Base-by-base conservation (phyloP, 2,113 vertebrate genomes). In the Oncorhynchus keta region DNA sequence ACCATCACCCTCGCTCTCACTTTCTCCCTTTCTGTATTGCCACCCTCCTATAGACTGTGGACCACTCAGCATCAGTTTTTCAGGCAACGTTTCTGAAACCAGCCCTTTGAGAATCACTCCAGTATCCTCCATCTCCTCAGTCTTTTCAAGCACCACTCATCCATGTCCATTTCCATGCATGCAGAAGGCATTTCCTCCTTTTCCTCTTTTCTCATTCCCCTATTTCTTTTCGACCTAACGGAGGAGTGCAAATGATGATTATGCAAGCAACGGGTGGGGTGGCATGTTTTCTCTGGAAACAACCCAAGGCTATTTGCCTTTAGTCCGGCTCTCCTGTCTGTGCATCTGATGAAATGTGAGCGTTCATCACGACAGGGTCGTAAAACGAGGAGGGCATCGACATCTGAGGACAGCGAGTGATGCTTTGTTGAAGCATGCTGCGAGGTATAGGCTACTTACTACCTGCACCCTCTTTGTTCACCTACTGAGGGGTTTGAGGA, bases 331-430 rank as follows among this genome's bases (percentile, higher is more conserved):
- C 76, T 82, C 81, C 76, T 71, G 83, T 83, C 77, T 85, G 72
- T 65, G 70, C 77, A 59, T 70, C 82, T 78, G 88, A 87, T 86
- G 83, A 92, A 92, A 89, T 79, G 84, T 84, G 62, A 72, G 90
- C 85, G 76, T 75, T 86, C 72, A 77, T 88, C 87, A 88, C 87
- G 77, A 80, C 71, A 14, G 74, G 66, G 39, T 26, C 48, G 13
- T 26, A 16, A 32, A 75, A 48, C 24, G 32, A 45, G n/a, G 32
- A 48, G 8, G 30, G 18, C 20, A 11, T 3, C 24, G 30, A 11
- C 22, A n/a, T 65, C 22, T 28, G n/a, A 22, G 39, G 28, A 39
- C 18, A 35, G 8, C 12, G 55, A 22, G 74, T 61, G 28, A 2
- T 4, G 13, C 45, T 32, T 57, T 59, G 64, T 68, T 30, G 45